Evolutionary conservation across 2,113 vertebrate genomes (phyloP), one percentile per base, ranked within the genome.

Genomic region (Myiozetetes cayanensis): DNA sequence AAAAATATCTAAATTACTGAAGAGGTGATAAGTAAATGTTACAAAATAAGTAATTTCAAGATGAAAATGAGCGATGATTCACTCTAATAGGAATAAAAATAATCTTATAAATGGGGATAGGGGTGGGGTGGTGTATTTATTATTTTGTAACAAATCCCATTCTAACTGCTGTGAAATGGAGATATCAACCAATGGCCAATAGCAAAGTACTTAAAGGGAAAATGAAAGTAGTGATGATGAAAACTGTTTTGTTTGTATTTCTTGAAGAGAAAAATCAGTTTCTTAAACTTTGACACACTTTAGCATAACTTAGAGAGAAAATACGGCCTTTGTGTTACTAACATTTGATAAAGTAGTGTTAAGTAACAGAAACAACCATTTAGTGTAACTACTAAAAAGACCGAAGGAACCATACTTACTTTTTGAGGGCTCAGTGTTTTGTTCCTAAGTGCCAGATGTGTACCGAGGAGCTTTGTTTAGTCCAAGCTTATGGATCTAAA

Each of bases 21-120:
- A 49, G 66, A 72, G 30, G 27, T 90, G 76, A 76, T 85, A 91
- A 76, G 41, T 65, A 89, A 78, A 66, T 55, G 25, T 58, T 85
- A 65, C 22, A 71, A 89, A 79, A 79, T 37, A 63, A 2, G 3
- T 50, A 33, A 55, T 79, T 83, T 75, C 12, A 66, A 75, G 82
- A 46, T n/a, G 58, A 82, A 77, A 91, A 70, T 35, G 19, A 78
- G 13, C 14, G 3, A 17, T 41, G 3, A 19, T 75, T 85, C 8
- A 17, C 59, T 65, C 59, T 65, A 49, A 68, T 49, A 1, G 6
- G 19, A 59, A 55, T 50, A 44, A 82, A 82, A 78, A 53, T 10
- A 58, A 30, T 44, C 19, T 63, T 85, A 33, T 24, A 49, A n/a
- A 31, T 0, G 2, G 24, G 37, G 18, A 22, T 0, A 1, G 8